Conservation (phyloP, 2,888 invertebrate species). For the Lasioglossum calceatum region DNA sequence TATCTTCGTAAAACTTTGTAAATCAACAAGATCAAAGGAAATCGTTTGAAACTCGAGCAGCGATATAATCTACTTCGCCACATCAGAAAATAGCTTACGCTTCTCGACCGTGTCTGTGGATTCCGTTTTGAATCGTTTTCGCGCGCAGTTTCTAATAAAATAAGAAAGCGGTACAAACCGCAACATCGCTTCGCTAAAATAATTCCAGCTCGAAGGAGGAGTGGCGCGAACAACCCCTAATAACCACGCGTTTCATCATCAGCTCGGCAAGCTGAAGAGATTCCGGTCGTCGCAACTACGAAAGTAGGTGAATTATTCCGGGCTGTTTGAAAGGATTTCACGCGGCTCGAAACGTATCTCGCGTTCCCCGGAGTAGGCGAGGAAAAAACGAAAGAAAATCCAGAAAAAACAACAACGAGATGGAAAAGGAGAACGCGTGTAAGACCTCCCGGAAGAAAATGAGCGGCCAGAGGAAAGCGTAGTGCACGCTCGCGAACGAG, state of each 20-base stretch:
- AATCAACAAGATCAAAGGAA: background rate
- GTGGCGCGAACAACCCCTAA: background rate
- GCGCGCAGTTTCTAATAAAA: background rate
- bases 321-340: conserved; percentile 40
- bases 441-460: conserved; percentile 2
- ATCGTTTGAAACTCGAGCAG: too few relatives aligned
- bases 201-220: conserved; percentile 14
- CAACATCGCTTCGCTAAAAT: conserved; percentile 6
- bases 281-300: conserved; percentile 40
- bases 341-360: conserved; percentile 28
- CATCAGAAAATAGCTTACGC: too few relatives aligned
- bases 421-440: conserved; percentile 4
- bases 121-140: background rate
- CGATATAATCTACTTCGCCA: too few relatives aligned
- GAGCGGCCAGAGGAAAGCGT: conserved; percentile 9
- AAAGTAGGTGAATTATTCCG: conserved; percentile 60
- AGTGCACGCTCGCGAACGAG: background rate
- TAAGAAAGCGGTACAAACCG: background rate
- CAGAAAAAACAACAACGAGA: conserved; percentile 2
- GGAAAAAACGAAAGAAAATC: background rate
- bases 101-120: background rate
- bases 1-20: background rate
- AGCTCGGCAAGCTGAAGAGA: conserved; percentile 6
- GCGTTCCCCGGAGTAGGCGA: background rate
- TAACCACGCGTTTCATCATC: conserved; percentile 38